phyloP scores from a whole-genome alignment of 2,888 invertebrate genomes.

The Boloria euphrosyne region DNA sequence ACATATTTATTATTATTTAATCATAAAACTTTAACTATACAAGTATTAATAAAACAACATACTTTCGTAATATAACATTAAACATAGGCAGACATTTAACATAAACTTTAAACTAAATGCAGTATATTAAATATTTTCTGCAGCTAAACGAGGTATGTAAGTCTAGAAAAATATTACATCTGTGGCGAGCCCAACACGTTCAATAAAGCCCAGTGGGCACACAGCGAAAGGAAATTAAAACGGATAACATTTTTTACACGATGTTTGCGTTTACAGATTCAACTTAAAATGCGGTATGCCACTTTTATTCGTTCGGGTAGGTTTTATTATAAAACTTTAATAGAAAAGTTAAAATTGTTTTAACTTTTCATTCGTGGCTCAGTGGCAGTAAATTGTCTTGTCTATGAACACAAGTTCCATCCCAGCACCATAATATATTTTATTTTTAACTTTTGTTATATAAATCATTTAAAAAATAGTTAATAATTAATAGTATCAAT shows the following conservation, averaged over 20 bases:
- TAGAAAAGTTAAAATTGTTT: constrained; percentile 6
- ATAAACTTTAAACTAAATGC: not conserved
- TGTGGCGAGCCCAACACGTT: constrained; percentile 19
- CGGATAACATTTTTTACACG: constrained; percentile 46
- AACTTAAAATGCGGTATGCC: constrained; percentile 35
- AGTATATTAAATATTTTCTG: not conserved
- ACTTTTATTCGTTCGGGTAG: constrained; percentile 20
- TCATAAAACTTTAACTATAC: no score
- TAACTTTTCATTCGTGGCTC: no score
- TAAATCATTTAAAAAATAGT: no score
- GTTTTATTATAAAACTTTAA: constrained; percentile 18
- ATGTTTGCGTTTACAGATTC: constrained; percentile 42
- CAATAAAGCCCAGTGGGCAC: constrained; percentile 40
- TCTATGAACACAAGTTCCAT: no score
- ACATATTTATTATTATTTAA: no score
- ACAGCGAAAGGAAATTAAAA: constrained; percentile 50
- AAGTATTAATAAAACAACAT: no score
- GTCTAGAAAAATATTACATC: constrained; percentile 19
- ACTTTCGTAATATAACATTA: no score
- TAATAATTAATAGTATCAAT: no score
- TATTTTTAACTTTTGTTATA: no score
- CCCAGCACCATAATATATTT: no score
- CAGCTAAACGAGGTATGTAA: constrained; percentile 12
- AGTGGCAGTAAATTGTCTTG: no score
- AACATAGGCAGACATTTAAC: no score